phyloP scores from a whole-genome alignment of 64 coral and sea anemone genomes.

The Acropora tenuis region DNA sequence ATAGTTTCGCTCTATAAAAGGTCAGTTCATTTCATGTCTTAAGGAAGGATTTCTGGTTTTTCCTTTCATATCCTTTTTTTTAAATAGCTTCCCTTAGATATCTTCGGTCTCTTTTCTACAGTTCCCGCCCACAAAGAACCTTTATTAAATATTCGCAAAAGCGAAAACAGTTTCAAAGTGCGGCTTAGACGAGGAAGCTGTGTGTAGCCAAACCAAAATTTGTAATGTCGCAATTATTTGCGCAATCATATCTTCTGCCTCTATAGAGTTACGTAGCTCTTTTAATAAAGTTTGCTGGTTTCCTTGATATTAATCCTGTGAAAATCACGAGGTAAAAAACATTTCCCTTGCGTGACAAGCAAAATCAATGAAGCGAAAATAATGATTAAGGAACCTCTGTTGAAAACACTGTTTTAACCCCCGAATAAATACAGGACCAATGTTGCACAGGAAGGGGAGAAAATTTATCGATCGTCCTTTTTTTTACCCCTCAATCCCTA shows the following conservation, averaged over 20 bases:
- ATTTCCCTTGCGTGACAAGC: conserved; percentile 5
- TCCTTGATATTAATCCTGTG: neutral
- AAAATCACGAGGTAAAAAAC: neutral
- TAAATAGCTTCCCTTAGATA: neutral
- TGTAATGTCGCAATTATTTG: neutral
- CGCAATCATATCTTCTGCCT: neutral
- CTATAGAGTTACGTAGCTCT: too few species aligned
- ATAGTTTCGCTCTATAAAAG: too few species aligned
- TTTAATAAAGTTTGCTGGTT: neutral
- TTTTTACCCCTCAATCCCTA: too few species aligned
- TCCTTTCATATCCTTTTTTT: too few species aligned
- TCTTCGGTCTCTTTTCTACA: too few species aligned
- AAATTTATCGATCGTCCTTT: too few species aligned
- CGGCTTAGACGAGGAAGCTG: neutral
- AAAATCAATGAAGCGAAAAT: neutral
- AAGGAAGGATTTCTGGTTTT: neutral
- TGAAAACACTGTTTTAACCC: too few species aligned
- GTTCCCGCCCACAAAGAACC: too few species aligned
- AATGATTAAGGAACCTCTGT: too few species aligned
- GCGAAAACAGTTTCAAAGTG: neutral
- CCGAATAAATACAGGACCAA: too few species aligned
- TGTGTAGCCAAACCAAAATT: neutral
- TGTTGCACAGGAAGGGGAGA: too few species aligned
- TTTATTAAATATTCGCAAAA: too few species aligned
- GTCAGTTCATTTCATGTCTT: neutral